Percentiles rank a stretch among this genome's conserved stretches.
These are phyloP conservation scores for Pedicia rivosa DNA, from an alignment of 2,888 invertebrate species.

Conservation along the genomic window DNA sequence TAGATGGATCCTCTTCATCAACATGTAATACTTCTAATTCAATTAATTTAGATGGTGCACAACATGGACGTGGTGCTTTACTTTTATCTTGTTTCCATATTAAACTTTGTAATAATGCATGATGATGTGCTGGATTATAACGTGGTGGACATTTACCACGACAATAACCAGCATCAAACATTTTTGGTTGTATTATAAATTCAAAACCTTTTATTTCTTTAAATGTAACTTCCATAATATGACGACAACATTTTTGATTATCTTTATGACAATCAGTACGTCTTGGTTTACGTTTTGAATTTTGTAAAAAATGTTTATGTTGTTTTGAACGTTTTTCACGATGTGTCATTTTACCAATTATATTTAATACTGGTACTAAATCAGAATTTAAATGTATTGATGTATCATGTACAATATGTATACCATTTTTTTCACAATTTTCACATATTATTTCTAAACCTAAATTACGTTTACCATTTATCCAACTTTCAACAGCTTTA, in stretches of 20 bases:
- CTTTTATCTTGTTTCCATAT: constrained; percentile 43
- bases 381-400: constrained; percentile 10
- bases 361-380: constrained; percentile 24
- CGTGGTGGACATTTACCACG: constrained; percentile 50
- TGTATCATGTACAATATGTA: constrained; percentile 25
- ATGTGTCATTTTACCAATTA: constrained; percentile 20
- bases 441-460: constrained; percentile 38
- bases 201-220: constrained; percentile 46
- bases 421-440: constrained; percentile 28
- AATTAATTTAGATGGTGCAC: constrained; percentile 49
- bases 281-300: constrained; percentile 23
- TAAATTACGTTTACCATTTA: constrained; percentile 30
- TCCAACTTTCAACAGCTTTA: constrained; percentile 33
- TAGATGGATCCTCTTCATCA: constrained; percentile 42
- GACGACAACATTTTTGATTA: constrained; percentile 45
- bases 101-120: constrained; percentile 50
- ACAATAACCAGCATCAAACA: constrained; percentile 54
- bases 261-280: constrained; percentile 37
- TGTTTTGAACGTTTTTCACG: constrained; percentile 17
- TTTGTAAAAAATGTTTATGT: constrained; percentile 12
- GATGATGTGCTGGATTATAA: constrained; percentile 52
- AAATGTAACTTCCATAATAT: constrained; percentile 47
- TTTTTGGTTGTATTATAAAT: constrained; percentile 50
- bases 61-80: constrained; percentile 41
- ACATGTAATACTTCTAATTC: constrained; percentile 48